A percentile compares a stretch with the other conserved stretches of the same genome.
Conservation (phyloP, 2,113 vertebrate species). For the Bubalus kerabau region DNA sequence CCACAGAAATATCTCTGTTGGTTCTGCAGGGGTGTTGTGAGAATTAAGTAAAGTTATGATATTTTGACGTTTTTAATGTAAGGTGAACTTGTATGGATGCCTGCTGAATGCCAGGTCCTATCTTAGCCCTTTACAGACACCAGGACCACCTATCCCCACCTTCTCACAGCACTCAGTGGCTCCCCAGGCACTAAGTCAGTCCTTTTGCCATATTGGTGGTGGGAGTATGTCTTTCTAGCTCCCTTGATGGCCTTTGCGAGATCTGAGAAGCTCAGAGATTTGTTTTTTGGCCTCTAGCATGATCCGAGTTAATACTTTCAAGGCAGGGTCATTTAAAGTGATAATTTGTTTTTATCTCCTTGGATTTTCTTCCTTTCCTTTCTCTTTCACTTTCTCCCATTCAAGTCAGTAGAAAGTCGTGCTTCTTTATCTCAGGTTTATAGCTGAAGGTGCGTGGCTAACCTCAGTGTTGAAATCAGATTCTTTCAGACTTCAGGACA, state of each 20-base stretch:
- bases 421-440: neutral
- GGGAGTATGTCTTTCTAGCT: neutral
- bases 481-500: neutral
- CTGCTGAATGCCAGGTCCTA: neutral
- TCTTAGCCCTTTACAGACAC: neutral
- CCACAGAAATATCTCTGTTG: neutral
- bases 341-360: neutral
- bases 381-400: neutral
- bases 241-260: neutral
- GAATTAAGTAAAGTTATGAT: neutral
- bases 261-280: neutral
- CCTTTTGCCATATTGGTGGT: neutral
- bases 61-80: neutral
- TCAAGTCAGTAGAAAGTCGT: neutral
- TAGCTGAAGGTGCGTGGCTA: neutral
- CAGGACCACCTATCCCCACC: fast-evolving
- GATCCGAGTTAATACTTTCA: neutral
- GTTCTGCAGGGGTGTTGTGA: neutral
- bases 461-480: neutral
- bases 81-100: neutral
- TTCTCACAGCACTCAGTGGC: neutral
- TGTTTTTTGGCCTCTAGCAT: neutral
- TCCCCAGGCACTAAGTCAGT: neutral
- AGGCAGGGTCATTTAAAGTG: neutral
- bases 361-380: neutral